Conservation (phyloP, 2,113 vertebrate genomes). For the Oryzias curvinotus region DNA sequence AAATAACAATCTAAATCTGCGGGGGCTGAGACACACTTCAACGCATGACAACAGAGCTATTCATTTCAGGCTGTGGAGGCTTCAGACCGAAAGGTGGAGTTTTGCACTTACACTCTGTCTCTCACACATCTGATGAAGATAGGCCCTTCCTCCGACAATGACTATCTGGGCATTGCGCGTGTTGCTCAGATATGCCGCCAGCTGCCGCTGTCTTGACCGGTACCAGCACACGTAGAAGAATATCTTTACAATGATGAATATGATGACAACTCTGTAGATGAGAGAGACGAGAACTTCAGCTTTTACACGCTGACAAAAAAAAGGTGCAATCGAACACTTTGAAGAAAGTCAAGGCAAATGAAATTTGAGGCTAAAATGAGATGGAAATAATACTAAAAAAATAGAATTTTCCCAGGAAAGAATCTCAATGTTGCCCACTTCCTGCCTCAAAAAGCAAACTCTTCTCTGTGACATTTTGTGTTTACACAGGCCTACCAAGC, state of each 20-base stretch:
- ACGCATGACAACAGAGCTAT: background rate
- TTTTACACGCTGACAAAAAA: too few relatives aligned
- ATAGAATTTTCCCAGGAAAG: too few relatives aligned
- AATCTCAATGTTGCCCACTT: too few relatives aligned
- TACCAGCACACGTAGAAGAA: constrained; percentile 89
- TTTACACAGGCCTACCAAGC: too few relatives aligned
- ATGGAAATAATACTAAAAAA: too few relatives aligned
- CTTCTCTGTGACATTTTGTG: too few relatives aligned
- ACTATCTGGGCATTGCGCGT: constrained; percentile 85
- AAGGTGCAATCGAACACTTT: too few relatives aligned
- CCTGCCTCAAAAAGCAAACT: too few relatives aligned
- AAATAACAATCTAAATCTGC: too few relatives aligned
- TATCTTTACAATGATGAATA: constrained; percentile 86
- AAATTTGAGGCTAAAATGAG: too few relatives aligned
- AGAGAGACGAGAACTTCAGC: background rate
- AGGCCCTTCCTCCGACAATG: constrained; percentile 83
- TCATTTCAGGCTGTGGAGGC: background rate
- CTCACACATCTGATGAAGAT: constrained; percentile 84
- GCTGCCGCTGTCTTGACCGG: constrained; percentile 84
- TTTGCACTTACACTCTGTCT: constrained; percentile 77
- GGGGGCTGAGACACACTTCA: background rate
- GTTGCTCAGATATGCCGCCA: constrained; percentile 83
- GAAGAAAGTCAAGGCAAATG: too few relatives aligned
- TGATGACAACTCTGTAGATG: constrained; percentile 78
- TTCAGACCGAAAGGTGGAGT: background rate